Evolutionary conservation across 2,888 invertebrate species (phyloP).

Genomic region (Aspidiotus destructor): DNA sequence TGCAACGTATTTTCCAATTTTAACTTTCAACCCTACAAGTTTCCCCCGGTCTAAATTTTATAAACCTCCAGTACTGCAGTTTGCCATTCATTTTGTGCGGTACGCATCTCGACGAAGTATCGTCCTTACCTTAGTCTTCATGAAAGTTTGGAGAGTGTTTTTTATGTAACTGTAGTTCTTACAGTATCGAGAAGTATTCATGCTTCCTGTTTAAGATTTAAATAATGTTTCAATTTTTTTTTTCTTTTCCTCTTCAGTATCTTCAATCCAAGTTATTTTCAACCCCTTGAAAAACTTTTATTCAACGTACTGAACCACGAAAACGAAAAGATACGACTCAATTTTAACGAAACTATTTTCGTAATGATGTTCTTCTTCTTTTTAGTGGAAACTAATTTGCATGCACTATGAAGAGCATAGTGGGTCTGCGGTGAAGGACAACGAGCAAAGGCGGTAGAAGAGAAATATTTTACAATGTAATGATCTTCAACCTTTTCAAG

Average conservation of each 20-base stretch:
- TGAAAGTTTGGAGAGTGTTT: constrained; percentile 18
- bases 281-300: constrained; percentile 26
- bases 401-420: constrained; percentile 15
- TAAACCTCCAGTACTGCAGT: constrained; percentile 13
- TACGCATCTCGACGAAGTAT: not conserved
- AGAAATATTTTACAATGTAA: constrained; percentile 13
- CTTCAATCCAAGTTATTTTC: constrained; percentile 21
- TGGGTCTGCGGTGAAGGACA: constrained; percentile 16
- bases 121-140: constrained; percentile 12
- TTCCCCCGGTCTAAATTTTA: constrained; percentile 24
- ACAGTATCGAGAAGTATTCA: constrained; percentile 28
- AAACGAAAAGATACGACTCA: constrained; percentile 21
- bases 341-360: constrained; percentile 25
- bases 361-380: constrained; percentile 23
- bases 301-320: constrained; percentile 9
- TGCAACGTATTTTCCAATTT: constrained; percentile 32
- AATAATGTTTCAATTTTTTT: constrained; percentile 23
- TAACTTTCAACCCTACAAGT: constrained; percentile 23
- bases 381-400: constrained; percentile 26
- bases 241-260: not conserved
- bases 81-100: not conserved
- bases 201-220: constrained; percentile 31
- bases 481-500: too few species aligned
- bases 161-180: constrained; percentile 31
- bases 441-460: constrained; percentile 15